Base-by-base conservation (phyloP, 2,888 invertebrate species). In the Drosophila cognata region DNA sequence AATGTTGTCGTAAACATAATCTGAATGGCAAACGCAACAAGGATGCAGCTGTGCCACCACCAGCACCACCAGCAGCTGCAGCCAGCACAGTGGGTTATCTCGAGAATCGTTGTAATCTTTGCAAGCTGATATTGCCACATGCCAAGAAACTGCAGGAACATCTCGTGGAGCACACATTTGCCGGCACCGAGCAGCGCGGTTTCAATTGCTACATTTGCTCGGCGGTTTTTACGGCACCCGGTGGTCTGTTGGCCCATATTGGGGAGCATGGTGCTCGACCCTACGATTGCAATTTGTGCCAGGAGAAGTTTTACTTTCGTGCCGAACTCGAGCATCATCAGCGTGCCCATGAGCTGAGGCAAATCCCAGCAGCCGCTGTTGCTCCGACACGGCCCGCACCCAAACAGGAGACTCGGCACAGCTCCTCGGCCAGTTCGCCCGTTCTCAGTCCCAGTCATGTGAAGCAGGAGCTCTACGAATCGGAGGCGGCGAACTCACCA, bases 111-210 rank as follows among this genome's bases (percentile, higher is more conserved):
- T 98, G 98, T 89, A 95, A 96, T 74, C 94, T 98, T 3, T 98
- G 98, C 90, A 95, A 96, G 63, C 95, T 96, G 81, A 95, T 96
- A 11, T 95, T 97, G 52, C 96, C 96, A 52, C 96, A 97, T 2
- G 96, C 97, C 0, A 95, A 96, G 43, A 96, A 97, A 73, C 94
- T 98, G 2, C 98, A 98, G 92, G 95, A 96, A 70, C 98, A 98
- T 91, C 94, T 98, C 68, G 98, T 98, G 71, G 98, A 98, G 88
- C 98, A 99, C 92, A 98, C 97, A 0, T 98, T 98, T 91, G 97
- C 97, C 33, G 97, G 97, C 5, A 97, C 97, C 85, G 95, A 96
- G 41, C 95, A 96, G 11, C 91, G 93, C 1, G 95, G 95, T 41
- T 97, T 96, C 91, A 96, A 96, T 5, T 98, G 98, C 92, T 97